These are phyloP conservation scores for Anguilla rostrata DNA, from an alignment of 2,113 vertebrate genomes.

Conservation along the genomic window DNA sequence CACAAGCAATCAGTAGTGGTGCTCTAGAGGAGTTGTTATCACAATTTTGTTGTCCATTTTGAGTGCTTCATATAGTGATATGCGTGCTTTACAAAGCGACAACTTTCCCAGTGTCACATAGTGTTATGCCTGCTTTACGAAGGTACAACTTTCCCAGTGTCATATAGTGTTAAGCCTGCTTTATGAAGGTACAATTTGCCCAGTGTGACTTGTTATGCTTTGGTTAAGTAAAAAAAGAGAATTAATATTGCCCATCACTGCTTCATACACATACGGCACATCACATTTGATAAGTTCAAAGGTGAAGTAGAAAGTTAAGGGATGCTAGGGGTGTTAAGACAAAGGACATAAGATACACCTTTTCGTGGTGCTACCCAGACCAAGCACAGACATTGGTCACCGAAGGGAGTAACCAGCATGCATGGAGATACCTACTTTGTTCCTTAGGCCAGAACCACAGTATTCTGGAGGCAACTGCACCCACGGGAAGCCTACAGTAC, in stretches of 20 bases:
- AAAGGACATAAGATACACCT: background rate
- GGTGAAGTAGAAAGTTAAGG: background rate
- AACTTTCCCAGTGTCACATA: too few relatives aligned
- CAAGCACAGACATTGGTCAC: background rate
- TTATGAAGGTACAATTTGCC: too few relatives aligned
- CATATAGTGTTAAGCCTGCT: background rate
- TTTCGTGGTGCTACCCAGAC: background rate
- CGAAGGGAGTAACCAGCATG: constrained; percentile 48
- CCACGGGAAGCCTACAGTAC: constrained; percentile 71
- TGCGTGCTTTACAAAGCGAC: background rate
- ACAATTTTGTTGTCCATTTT: background rate
- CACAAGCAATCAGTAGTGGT: background rate
- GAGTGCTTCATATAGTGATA: background rate
- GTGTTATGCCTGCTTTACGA: background rate
- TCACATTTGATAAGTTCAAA: background rate
- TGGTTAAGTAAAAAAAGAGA: background rate
- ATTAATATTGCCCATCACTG: background rate
- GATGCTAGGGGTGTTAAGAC: background rate
- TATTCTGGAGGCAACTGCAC: constrained; percentile 81
- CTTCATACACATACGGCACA: background rate
- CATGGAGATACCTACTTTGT: constrained; percentile 77
- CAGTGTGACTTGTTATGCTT: too few relatives aligned
- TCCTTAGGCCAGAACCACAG: constrained; percentile 73
- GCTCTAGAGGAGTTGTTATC: background rate
- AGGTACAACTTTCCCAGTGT: too few relatives aligned